Evolutionary conservation across 2,888 invertebrate genomes (phyloP).

Genomic region (Ennomos fuscantarius): DNA sequence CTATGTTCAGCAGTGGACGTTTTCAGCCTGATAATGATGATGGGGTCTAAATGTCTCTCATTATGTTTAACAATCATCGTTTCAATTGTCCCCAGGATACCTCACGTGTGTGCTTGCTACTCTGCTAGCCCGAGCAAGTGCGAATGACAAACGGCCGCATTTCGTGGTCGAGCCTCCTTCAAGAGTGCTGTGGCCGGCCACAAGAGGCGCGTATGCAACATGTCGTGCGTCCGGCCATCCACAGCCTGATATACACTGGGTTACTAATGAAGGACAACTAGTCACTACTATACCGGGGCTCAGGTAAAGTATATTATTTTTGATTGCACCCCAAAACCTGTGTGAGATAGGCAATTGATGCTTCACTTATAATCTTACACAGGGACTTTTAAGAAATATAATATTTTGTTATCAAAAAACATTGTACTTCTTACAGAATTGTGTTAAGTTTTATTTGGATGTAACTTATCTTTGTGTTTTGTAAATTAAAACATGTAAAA

Average conservation of each 20-base stretch:
- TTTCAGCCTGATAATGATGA: too few species aligned
- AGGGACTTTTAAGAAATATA: too few species aligned
- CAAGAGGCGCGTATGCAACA: constrained; percentile 71
- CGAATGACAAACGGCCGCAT: constrained; percentile 75
- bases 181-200: constrained; percentile 76
- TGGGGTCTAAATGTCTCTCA: too few species aligned
- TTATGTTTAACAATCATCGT: background rate
- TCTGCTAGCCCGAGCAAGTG: constrained; percentile 53
- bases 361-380: too few species aligned
- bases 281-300: constrained; percentile 77
- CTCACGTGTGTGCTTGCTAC: constrained; percentile 55
- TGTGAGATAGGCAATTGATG: too few species aligned
- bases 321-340: too few species aligned
- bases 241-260: constrained; percentile 74
- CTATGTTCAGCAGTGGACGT: too few species aligned
- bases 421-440: too few species aligned
- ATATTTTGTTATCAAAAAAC: too few species aligned
- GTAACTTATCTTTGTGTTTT: too few species aligned
- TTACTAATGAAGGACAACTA: constrained; percentile 77
- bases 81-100: constrained; percentile 26
- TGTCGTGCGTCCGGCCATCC: constrained; percentile 77
- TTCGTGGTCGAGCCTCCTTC: constrained; percentile 73
- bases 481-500: too few species aligned
- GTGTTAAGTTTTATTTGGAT: too few species aligned
- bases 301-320: constrained; percentile 51